A percentile compares a stretch with the other conserved stretches of the same genome.
These are phyloP conservation scores for Rynchops niger DNA, from an alignment of 2,113 vertebrate genomes.

Conservation along the genomic window DNA sequence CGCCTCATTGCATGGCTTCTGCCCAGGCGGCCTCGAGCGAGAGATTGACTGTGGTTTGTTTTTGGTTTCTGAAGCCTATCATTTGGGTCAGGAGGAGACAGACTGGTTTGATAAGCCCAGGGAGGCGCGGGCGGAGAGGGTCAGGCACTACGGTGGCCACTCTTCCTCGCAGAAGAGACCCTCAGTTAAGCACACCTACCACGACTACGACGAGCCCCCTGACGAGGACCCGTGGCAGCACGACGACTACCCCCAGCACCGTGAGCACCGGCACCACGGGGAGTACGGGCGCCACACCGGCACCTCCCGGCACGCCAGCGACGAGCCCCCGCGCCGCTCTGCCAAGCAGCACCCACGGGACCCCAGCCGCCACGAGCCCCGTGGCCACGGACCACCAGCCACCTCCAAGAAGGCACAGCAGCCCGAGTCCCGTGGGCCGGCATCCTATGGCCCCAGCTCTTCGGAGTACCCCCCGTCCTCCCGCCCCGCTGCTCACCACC, in stretches of 20 bases:
- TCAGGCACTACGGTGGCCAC: slow-evolving; percentile 91
- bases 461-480: slow-evolving; percentile 80
- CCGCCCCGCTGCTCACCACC: slow-evolving; percentile 79
- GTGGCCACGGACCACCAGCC: slow-evolving; percentile 75
- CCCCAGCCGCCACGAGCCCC: slow-evolving; percentile 80
- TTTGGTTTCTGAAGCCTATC: slow-evolving; percentile 97
- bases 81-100: slow-evolving; percentile 99
- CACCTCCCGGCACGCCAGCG: slow-evolving; percentile 83
- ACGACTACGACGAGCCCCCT: slow-evolving; percentile 93
- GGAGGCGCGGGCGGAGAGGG: slow-evolving; percentile 91
- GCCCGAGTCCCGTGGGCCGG: slow-evolving; percentile 75
- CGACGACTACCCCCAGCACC: slow-evolving; percentile 86
- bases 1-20: slow-evolving; percentile 85
- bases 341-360: slow-evolving; percentile 89
- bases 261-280: slow-evolving; percentile 90
- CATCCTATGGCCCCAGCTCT: slow-evolving; percentile 78
- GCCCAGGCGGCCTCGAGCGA: slow-evolving; percentile 66
- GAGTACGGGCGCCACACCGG: slow-evolving; percentile 86
- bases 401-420: slow-evolving; percentile 81
- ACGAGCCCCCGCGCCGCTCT: slow-evolving; percentile 85
- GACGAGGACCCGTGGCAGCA: slow-evolving; percentile 90
- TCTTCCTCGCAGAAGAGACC: slow-evolving; percentile 89
- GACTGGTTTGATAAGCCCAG: slow-evolving; percentile 99
- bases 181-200: slow-evolving; percentile 91
- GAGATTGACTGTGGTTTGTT: slow-evolving; percentile 82